Evolutionary conservation across 2,888 invertebrate genomes (phyloP), one percentile per base, ranked within the genome.

Genomic region (Dynastes hyllus): DNA sequence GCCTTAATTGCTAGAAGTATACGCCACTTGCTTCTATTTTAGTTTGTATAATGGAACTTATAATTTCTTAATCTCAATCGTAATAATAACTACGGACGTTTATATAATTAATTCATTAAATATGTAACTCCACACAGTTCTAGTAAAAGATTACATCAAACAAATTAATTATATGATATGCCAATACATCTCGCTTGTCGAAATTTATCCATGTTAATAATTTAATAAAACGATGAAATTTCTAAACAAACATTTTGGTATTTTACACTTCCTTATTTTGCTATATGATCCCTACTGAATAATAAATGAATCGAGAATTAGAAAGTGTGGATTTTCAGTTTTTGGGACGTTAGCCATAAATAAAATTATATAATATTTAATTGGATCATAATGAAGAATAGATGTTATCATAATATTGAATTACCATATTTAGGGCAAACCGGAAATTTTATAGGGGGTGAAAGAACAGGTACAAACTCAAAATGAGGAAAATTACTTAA

Each of bases 271-370:
- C 58, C 58, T 58, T 40, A 45, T 40, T 61, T 58, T 37, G 3
- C 27, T 40, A 37, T 70, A 51, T 51, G 8, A 69, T 73, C 58
- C 37, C 29, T 29, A 8, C 22, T 16, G 73, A 73, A 45, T 58
- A 73, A 16, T 61, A 73, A 61, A 45, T 61, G 37, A 73, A 11
- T 58, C 37, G 73, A 45, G 61, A 61, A 61, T 73, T 73, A 73
- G 73, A 73, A 73, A 73, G 73, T 37, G 50, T 22, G n/a, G 40
- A 22, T 50, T 69, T 69, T 11, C 50, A 27, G 51, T 16, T 73
- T 73, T 69, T 27, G 29, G 51, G 51, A 27, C 29, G 13, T 61
- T 58, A 6, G 5, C 9, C 22, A 22, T 22, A 40, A 73, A 45
- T 58, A 58, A 13, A 22, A 27, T 73, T 73, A 73, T 40, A 27